Base-by-base conservation (phyloP, 2,888 invertebrate species). In the Nymphalis urticae region DNA sequence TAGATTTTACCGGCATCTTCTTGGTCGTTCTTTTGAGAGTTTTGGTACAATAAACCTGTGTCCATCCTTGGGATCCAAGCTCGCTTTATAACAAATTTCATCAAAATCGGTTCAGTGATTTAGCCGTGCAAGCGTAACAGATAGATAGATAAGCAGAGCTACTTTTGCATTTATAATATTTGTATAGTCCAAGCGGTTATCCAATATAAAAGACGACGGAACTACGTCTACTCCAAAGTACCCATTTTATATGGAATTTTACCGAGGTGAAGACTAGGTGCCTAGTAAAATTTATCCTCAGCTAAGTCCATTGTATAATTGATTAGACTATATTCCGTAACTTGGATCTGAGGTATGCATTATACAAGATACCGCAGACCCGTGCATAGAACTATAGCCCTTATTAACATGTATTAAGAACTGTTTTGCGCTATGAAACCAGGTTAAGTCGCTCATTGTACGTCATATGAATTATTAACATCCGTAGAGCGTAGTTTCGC, bases 401-500 rank as follows among this genome's bases (percentile, higher is more conserved):
- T 61, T 66, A 66, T 66, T 21, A 17, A 21, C 19, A 21, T 2
- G 61, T 2, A 9, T 17, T 48, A 62, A 54, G 32, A 61, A 61
- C 54, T 36, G 48, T 47, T 66, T 62, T 70, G 32, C 36, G 6
- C 36, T 13, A 48, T 42, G 27, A 16, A 8, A 66, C 32, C 51
- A 27, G 17, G 24, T 66, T 62, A 21, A 47, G 51, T 48, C 53
- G 61, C 16, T 51, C 50, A 60, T 32, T 51, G 56, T 67, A 67
- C 67, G 59, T 48, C 16, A 32, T 67, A 64, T 70, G 65, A 71
- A 71, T 71, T 71, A 71, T 71, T 68, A 62, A 71, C 68, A 54
- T 42, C 59, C 16, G 54, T 48, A 32, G 64, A 60, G 50, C 64
- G 62, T 19, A 66, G 66, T 54, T 70, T 56, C 60, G 62, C 50